phyloP scores from a whole-genome alignment of 1,140 invertebrate species.

The Agrypnia vestita region DNA sequence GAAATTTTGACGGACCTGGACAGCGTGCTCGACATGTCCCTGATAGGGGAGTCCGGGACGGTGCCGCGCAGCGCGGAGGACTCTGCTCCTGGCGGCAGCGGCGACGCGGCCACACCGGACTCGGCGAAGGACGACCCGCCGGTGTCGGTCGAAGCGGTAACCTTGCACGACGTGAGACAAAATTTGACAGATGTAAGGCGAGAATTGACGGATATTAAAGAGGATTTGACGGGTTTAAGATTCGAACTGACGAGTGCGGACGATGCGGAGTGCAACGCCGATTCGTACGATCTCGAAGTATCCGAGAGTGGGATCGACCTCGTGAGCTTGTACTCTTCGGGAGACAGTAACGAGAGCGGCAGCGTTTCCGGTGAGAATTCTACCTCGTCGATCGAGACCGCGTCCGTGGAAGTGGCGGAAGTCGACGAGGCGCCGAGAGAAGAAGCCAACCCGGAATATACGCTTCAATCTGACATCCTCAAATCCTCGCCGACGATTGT shows the following conservation, averaged over 20 bases:
- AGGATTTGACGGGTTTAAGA: background rate
- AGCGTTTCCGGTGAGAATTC: background rate
- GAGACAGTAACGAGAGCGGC: background rate
- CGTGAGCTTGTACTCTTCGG: slow-evolving; percentile 65
- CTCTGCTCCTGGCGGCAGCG: background rate
- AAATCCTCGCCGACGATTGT: too few species aligned
- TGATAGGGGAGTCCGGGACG: slow-evolving; percentile 67
- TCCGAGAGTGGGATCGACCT: slow-evolving; percentile 69
- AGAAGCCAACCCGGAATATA: too few species aligned
- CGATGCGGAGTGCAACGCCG: background rate
- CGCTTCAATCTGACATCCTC: too few species aligned
- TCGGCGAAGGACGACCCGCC: background rate
- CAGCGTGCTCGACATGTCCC: slow-evolving; percentile 70
- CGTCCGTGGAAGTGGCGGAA: background rate
- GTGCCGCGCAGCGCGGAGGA: slow-evolving; percentile 51
- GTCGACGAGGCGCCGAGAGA: background rate
- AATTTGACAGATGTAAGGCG: slow-evolving; percentile 17
- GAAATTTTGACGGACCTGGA: slow-evolving; percentile 72
- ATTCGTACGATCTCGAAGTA: slow-evolving; percentile 60
- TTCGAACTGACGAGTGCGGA: background rate
- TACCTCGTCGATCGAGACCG: background rate
- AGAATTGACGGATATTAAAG: slow-evolving; percentile 8
- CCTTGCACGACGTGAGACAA: background rate
- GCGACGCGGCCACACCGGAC: background rate
- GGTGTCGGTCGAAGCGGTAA: background rate